These are phyloP conservation scores for Rutpela maculata DNA, from an alignment of 2,888 invertebrate genomes.

Conservation along the genomic window DNA sequence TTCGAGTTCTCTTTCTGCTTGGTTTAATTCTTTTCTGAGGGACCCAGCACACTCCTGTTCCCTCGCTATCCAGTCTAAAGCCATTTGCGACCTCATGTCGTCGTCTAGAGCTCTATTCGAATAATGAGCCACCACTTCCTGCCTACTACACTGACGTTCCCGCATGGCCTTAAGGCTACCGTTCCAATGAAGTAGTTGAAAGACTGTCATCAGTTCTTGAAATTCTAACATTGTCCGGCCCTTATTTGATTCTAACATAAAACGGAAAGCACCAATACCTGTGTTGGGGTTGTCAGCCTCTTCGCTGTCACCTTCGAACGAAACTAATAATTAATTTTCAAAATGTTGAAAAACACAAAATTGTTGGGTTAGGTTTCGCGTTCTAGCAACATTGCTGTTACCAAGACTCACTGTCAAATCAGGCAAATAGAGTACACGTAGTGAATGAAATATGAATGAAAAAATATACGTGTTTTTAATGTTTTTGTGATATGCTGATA, in stretches of 20 bases:
- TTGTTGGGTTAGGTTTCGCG: not conserved
- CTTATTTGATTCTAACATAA: conserved; percentile 87
- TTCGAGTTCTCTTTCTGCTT: conserved; percentile 91
- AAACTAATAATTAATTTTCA: conserved; percentile 9
- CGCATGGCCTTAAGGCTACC: conserved; percentile 97
- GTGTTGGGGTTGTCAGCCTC: conserved; percentile 82
- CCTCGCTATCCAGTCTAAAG: conserved; percentile 94
- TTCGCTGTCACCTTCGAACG: conserved; percentile 74
- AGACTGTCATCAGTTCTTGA: conserved; percentile 98
- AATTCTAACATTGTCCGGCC: conserved; percentile 97
- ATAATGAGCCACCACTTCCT: conserved; percentile 95
- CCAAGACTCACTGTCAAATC: not conserved
- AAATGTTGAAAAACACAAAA: not conserved
- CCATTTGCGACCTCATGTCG: conserved; percentile 97
- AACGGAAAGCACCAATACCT: conserved; percentile 85
- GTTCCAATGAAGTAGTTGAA: conserved; percentile 97
- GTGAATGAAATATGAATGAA: too few relatives aligned
- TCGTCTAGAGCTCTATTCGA: conserved; percentile 94
- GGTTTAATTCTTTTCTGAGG: conserved; percentile 86
- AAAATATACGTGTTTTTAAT: too few relatives aligned
- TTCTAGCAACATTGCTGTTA: not conserved
- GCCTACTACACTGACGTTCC: conserved; percentile 94
- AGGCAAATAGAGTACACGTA: too few relatives aligned
- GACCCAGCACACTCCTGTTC: conserved; percentile 85
- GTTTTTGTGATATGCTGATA: too few relatives aligned